Percentiles rank a stretch among this genome's conserved stretches.
These are phyloP conservation scores for Malurus alboscapulatus DNA, from an alignment of 2,113 vertebrate species.

Conservation along the genomic window DNA sequence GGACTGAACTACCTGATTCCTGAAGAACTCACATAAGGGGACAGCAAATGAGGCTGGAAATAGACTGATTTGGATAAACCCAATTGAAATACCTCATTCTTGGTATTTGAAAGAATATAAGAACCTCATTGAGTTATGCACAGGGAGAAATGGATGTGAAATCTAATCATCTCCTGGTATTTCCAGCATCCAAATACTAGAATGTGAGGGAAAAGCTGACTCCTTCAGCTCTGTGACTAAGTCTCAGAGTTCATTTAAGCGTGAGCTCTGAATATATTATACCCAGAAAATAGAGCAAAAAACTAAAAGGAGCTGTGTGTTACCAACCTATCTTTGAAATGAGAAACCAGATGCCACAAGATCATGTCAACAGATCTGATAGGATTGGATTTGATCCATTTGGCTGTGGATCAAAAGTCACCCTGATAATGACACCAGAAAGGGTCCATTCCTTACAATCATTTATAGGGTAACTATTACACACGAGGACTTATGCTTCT, in stretches of 20 bases:
- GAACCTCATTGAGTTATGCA: neutral
- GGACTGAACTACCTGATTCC: neutral
- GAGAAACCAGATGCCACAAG: neutral
- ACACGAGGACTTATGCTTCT: neutral
- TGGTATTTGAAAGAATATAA: neutral
- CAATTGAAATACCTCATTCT: neutral
- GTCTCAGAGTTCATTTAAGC: neutral
- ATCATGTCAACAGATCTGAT: neutral
- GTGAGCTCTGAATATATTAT: neutral
- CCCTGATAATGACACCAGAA: neutral
- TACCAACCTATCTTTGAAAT: neutral
- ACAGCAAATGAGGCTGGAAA: neutral
- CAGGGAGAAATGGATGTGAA: neutral
- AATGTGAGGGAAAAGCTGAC: neutral
- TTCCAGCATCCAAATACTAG: neutral
- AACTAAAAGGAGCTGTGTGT: neutral
- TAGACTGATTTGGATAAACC: neutral
- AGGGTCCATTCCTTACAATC: neutral
- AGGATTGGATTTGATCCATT: neutral
- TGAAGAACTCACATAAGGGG: neutral
- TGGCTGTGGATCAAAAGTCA: neutral
- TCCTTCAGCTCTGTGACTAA: neutral
- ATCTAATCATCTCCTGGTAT: neutral
- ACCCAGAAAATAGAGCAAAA: neutral
- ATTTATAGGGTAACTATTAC: neutral